Percentiles rank a stretch among this genome's conserved stretches.
Evolutionary conservation across 37 sponge, comb jelly and placozoan species (phyloP).

Genomic region (Beroe ovata): DNA sequence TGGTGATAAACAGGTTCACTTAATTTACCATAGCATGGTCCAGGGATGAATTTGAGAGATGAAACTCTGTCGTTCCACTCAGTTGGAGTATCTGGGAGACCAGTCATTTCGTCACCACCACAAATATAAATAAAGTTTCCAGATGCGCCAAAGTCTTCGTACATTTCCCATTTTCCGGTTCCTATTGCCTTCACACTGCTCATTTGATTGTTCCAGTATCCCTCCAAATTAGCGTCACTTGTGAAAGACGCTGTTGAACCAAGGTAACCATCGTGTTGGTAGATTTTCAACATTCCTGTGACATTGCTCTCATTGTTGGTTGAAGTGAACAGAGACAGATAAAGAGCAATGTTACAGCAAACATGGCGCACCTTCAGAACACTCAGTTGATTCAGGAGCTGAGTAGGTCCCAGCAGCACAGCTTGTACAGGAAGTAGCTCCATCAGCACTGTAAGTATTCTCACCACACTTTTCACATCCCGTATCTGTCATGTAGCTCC

Average conservation of each 20-base stretch:
- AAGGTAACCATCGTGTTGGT: not conserved
- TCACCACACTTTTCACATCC: slow-evolving; percentile 7
- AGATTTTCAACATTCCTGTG: not conserved
- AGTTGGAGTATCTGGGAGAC: not conserved
- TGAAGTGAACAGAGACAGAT: no score
- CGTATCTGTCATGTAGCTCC: not conserved
- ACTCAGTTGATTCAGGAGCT: no score
- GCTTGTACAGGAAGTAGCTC: not conserved
- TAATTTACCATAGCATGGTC: no score
- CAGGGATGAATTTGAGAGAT: not conserved
- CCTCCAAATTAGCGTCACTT: not conserved
- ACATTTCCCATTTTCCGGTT: not conserved
- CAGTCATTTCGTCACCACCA: not conserved
- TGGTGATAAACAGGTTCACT: no score
- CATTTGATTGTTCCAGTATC: not conserved
- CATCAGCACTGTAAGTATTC: slow-evolving; percentile 39
- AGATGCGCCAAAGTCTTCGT: not conserved
- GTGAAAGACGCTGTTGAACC: not conserved
- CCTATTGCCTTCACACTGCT: not conserved
- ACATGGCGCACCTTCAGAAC: no score
- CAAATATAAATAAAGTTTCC: not conserved
- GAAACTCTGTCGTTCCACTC: not conserved
- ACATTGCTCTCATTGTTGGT: no score
- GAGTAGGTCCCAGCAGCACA: slow-evolving; percentile 59
- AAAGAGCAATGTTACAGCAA: no score